Evolutionary conservation across 2,888 invertebrate species (phyloP).

Genomic region (Diaprepes abbreviatus): DNA sequence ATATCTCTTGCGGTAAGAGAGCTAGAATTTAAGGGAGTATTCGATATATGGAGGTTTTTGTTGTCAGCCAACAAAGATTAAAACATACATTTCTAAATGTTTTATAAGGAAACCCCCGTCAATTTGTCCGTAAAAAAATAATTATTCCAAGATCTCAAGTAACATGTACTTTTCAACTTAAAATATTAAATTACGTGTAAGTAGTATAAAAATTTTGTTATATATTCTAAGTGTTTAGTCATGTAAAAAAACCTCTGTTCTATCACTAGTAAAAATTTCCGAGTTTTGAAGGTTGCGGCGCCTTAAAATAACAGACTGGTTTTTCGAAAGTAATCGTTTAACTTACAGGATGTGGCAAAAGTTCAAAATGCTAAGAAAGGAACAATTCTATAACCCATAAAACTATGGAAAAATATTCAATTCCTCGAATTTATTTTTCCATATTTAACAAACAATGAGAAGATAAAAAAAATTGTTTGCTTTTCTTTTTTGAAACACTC

Average conservation of each 20-base stretch:
- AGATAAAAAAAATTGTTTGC: too few species aligned
- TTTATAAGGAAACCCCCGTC: not conserved
- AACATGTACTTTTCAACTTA: not conserved
- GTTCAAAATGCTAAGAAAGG: too few species aligned
- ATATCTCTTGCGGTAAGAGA: constrained; percentile 50
- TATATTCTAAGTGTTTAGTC: constrained; percentile 13
- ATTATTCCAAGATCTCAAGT: not conserved
- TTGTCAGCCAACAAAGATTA: not conserved
- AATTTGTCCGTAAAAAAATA: not conserved
- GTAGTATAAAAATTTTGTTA: constrained; percentile 20
- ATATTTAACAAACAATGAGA: too few species aligned
- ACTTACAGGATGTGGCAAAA: too few species aligned
- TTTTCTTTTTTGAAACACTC: too few species aligned
- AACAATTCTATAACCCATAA: too few species aligned
- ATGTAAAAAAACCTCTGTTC: constrained; percentile 10
- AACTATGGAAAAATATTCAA: too few species aligned
- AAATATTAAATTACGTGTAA: not conserved
- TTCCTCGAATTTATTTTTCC: too few species aligned
- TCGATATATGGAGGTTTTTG: too few species aligned
- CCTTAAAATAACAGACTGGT: not conserved
- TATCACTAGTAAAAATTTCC: constrained; percentile 26
- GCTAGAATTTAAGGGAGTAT: constrained; percentile 46
- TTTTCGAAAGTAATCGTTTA: too few species aligned
- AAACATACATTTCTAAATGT: not conserved
- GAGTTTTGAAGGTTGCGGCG: not conserved